These are phyloP conservation scores for Drosophila sordidula DNA, from an alignment of 2,888 invertebrate genomes.

Conservation along the genomic window DNA sequence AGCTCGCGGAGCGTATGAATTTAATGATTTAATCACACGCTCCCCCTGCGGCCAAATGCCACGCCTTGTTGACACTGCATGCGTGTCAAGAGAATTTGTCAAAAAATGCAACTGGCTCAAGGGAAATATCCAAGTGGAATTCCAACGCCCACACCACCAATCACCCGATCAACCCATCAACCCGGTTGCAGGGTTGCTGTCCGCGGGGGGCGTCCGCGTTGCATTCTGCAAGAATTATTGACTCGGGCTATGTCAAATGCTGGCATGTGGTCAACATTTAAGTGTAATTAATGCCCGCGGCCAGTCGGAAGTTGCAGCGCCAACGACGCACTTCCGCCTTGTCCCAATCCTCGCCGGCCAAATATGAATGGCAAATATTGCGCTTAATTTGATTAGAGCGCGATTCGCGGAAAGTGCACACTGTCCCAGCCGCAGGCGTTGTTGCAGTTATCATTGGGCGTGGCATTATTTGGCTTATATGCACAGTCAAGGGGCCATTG, in stretches of 20 bases:
- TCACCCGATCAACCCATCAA: too few relatives aligned
- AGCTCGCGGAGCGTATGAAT: slow-evolving; percentile 83
- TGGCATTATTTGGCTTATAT: not conserved
- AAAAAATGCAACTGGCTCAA: slow-evolving; percentile 77
- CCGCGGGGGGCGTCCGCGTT: slow-evolving; percentile 42
- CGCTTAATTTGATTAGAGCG: slow-evolving; percentile 76
- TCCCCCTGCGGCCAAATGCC: slow-evolving; percentile 44
- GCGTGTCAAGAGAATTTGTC: slow-evolving; percentile 79
- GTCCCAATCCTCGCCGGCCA: slow-evolving; percentile 14
- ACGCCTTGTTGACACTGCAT: slow-evolving; percentile 81
- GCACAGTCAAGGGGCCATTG: not conserved
- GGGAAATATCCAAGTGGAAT: slow-evolving; percentile 74
- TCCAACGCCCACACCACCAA: slow-evolving; percentile 15
- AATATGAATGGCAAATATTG: slow-evolving; percentile 74
- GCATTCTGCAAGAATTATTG: slow-evolving; percentile 66
- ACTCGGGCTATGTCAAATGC: slow-evolving; percentile 77
- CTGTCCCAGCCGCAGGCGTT: slow-evolving; percentile 7
- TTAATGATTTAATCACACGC: slow-evolving; percentile 84
- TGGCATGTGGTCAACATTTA: slow-evolving; percentile 85
- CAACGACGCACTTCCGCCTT: slow-evolving; percentile 59
- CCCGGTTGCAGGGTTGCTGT: slow-evolving; percentile 9
- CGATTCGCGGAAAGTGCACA: slow-evolving; percentile 29
- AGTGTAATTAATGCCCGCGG: slow-evolving; percentile 85
- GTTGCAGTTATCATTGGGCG: slow-evolving; percentile 1
- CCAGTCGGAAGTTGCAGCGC: slow-evolving; percentile 72